Base-by-base conservation (phyloP, 1,140 invertebrate genomes). In the Aphelenchoides besseyi region DNA sequence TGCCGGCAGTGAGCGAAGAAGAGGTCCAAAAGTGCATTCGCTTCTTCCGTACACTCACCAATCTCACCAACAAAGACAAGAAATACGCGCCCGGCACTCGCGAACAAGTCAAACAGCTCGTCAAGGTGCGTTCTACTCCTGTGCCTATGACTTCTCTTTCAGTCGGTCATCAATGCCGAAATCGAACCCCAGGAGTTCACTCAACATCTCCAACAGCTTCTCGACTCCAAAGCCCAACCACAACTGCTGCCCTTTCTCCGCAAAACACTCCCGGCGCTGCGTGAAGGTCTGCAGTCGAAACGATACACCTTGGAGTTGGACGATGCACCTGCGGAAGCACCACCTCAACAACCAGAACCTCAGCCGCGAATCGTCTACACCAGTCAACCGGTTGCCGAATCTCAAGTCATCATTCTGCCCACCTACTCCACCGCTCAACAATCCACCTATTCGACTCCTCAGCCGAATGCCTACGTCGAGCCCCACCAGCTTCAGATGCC, bases 171-270 rank as follows among this genome's bases (percentile, higher is more conserved):
- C 55, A 33, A 18, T 28, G 55, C 5, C 18, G 18, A 5, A 33
- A 33, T 59, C 5, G 32, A 8, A 23, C 55, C 55, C 5, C 5
- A 59, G 12, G 55, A 28, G 55, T 59, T 59, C 18, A 59, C 55
- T 8, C 5, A 8, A 33, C 55, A 23, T 33, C 18, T 59, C 5
- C 5, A 28, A 28, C 5, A 29, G 5, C 5, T 59, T 12, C 55
- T 59, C 18, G 18, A 33, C 5, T 29, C 55, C 5, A 59, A 59
- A 33, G 12, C 55, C 12, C 55, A 59, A 23, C 55, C 55, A 28
- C 55, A 59, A 33, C 55, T 59, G 5, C 26, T 29, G 55, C 55
- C 55, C 18, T 59, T 59, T 33, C 5, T 59, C 55, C 12, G 12
- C 26, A 59, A 59, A 33, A 59, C 26, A 28, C 18, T 59, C 5